A percentile compares a stretch with the other conserved stretches of the same genome.
phyloP scores from a whole-genome alignment of 64 coral and sea anemone species.

The Cladopsammia gracilis region DNA sequence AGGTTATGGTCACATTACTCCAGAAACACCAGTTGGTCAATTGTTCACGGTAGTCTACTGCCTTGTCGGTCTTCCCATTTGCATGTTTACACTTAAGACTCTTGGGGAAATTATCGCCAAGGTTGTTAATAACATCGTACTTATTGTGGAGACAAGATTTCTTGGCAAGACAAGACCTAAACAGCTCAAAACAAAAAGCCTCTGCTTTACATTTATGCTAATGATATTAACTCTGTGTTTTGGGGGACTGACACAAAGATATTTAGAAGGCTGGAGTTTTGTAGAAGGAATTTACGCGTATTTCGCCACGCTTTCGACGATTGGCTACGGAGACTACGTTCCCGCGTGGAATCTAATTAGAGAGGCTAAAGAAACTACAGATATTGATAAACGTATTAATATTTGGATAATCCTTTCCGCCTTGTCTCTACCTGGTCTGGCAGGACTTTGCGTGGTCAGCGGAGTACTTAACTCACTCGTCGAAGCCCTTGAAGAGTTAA shows the following conservation, averaged over 20 bases:
- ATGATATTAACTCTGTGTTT: conserved; percentile 36
- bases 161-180: conserved; percentile 5
- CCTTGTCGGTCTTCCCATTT: conserved; percentile 51
- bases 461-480: conserved; percentile 9
- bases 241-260: conserved; percentile 21
- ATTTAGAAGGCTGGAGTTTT: conserved; percentile 56
- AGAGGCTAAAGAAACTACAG: background rate
- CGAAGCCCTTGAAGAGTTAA: background rate
- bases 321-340: conserved; percentile 69
- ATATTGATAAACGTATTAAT: background rate
- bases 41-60: conserved; percentile 49
- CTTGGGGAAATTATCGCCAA: conserved; percentile 46
- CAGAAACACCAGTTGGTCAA: conserved; percentile 62
- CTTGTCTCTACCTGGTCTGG: background rate
- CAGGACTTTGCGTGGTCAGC: background rate
- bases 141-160: conserved; percentile 2
- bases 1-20: conserved; percentile 64
- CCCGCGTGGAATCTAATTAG: background rate
- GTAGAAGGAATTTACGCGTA: conserved; percentile 54
- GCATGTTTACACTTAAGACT: conserved; percentile 19
- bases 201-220: conserved; percentile 23
- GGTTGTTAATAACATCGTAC: conserved; percentile 6
- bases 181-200: conserved; percentile 31
- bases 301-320: conserved; percentile 48
- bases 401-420: background rate